These are phyloP conservation scores for Microtus pennsylvanicus DNA, from an alignment of 2,113 vertebrate species.

Conservation along the genomic window DNA sequence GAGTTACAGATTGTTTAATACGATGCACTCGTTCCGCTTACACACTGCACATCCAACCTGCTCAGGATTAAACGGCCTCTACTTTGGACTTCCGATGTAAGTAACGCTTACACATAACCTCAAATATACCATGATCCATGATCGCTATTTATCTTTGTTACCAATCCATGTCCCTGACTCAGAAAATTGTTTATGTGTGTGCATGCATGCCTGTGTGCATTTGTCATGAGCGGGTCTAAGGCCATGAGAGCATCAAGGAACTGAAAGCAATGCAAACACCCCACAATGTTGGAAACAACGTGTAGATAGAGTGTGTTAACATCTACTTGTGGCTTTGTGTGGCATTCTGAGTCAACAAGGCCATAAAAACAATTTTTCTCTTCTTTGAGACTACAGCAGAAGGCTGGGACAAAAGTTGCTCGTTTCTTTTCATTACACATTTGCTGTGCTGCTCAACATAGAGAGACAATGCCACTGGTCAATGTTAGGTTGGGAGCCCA, in stretches of 20 bases:
- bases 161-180: not conserved
- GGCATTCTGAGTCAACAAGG: not conserved
- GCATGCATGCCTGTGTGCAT: not conserved
- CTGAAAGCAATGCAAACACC: not conserved
- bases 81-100: not conserved
- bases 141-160: not conserved
- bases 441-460: not conserved
- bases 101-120: not conserved
- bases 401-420: not conserved
- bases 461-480: not conserved
- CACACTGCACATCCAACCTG: not conserved
- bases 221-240: not conserved
- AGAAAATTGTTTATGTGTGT: not conserved
- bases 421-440: not conserved
- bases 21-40: rapidly evolving
- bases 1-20: not conserved
- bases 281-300: not conserved
- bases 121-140: not conserved
- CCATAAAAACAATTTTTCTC: not conserved
- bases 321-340: not conserved
- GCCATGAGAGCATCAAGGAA: not conserved
- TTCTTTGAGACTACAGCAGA: not conserved
- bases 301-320: not conserved
- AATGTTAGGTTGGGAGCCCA: too few relatives aligned
- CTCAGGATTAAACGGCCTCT: not conserved